Percentiles rank a stretch among this genome's conserved stretches.
phyloP scores from a whole-genome alignment of 2,797 vertebrate genomes.

The Sebastes goodei region DNA sequence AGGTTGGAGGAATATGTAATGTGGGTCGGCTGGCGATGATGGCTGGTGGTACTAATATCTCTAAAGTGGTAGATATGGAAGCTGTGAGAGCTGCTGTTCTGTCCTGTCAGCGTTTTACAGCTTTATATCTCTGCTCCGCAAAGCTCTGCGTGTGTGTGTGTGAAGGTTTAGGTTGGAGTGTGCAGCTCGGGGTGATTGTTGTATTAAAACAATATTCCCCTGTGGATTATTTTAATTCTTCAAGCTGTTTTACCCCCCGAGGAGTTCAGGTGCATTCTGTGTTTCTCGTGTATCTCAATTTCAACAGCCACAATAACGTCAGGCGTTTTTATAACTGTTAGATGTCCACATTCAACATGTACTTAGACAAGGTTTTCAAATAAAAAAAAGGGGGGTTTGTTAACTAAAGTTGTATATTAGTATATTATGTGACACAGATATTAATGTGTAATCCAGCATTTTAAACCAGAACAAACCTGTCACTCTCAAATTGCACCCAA shows the following conservation, averaged over 20 bases:
- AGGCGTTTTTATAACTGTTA: background rate
- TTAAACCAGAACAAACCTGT: background rate
- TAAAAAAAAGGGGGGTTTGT: background rate
- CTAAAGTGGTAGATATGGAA: constrained; percentile 52
- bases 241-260: background rate
- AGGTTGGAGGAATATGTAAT: constrained; percentile 53
- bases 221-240: background rate
- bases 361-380: background rate
- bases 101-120: constrained; percentile 71
- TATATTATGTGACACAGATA: background rate
- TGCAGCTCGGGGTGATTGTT: constrained; percentile 17
- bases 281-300: background rate
- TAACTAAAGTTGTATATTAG: background rate
- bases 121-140: constrained; percentile 49
- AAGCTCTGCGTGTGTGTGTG: constrained; percentile 6
- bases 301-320: background rate
- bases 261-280: background rate
- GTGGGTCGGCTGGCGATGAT: constrained; percentile 43
- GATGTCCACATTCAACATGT: background rate
- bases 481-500: background rate
- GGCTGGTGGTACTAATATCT: constrained; percentile 49
- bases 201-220: constrained; percentile 46
- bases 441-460: background rate
- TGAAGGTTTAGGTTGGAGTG: background rate
- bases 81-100: constrained; percentile 55